Base-by-base conservation (phyloP, 1,140 invertebrate genomes). In the Drosophila sp. region DNA sequence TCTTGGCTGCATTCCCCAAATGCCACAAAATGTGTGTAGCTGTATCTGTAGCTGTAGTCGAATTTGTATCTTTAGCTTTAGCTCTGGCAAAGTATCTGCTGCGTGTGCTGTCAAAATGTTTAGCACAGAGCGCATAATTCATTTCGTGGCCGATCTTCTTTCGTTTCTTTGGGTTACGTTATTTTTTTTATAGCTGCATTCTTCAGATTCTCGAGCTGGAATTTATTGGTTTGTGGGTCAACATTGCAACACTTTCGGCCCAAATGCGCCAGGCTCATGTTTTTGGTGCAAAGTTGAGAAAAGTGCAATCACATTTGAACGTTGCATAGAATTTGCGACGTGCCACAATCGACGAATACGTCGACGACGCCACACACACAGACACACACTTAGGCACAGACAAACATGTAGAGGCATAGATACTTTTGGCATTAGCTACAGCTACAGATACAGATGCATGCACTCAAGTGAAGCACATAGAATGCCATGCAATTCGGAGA, bases 181-280 rank as follows among this genome's bases (percentile, higher is more conserved):
- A 4, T 21, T 21, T 1, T 21, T 51, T 25, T 51, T 41, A 62
- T 40, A 41, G 57, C 45, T 71, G 77, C 86, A 89, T 89, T 89
- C 83, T 77, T 45, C n/a, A 75, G 67, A 91, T 78, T 73, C 65
- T 82, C 73, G 76, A 70, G 71, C 69, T 73, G 81, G 81, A 77
- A 81, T 89, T 90, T 90, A 77, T 84, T 84, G 72, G 74, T 78
- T 91, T 84, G 76, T 80, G 71, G 71, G 80, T 90, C 73, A 87
- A 61, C 67, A 72, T 64, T 71, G 63, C 75, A 78, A 80, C 57
- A 65, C 67, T 76, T 75, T 75, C 51, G 56, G 67, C 56, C 40
- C 46, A 14, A 72, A n/a, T 13, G 18, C 14, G 16, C 14, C 29
- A 25, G 46, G 46, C 38, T 65, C 34, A 45, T 56, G 14, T 53